phyloP scores from a whole-genome alignment of 2,113 vertebrate genomes.

The Hoplias malabaricus region DNA sequence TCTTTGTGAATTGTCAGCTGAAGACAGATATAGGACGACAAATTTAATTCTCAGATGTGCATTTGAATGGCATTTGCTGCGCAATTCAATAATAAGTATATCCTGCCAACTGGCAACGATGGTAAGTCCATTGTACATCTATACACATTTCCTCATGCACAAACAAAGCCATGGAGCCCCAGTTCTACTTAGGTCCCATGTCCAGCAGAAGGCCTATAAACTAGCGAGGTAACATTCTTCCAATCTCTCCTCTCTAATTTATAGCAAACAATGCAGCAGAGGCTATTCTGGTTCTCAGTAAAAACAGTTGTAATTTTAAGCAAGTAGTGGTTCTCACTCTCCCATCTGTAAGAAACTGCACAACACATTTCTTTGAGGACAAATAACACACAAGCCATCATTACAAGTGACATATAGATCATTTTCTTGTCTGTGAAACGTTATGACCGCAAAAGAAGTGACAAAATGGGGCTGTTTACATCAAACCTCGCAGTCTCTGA shows the following conservation, averaged over 20 bases:
- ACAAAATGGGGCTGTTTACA: too few species aligned
- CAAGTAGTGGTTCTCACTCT: neutral
- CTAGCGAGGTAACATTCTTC: neutral
- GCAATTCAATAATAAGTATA: neutral
- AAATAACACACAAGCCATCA: neutral
- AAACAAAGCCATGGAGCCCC: neutral
- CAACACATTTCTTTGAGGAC: neutral
- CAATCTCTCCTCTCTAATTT: neutral
- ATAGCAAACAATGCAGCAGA: neutral
- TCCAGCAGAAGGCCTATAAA: neutral
- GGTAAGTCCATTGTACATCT: neutral
- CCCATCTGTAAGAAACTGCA: neutral
- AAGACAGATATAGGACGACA: neutral
- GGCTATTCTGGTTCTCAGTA: slow-evolving; percentile 2
- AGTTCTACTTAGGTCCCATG: neutral
- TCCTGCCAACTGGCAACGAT: neutral
- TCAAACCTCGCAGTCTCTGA: neutral
- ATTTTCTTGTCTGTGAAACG: neutral
- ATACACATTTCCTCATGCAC: neutral
- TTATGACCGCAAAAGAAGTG: too few species aligned
- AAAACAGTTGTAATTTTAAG: neutral
- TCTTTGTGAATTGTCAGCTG: neutral
- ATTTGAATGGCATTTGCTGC: neutral
- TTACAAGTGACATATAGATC: neutral
- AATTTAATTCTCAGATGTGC: neutral